A percentile compares a stretch with the other conserved stretches of the same genome.
These are phyloP conservation scores for Lasiurus borealis DNA, from an alignment of 2,113 vertebrate species.

Conservation along the genomic window DNA sequence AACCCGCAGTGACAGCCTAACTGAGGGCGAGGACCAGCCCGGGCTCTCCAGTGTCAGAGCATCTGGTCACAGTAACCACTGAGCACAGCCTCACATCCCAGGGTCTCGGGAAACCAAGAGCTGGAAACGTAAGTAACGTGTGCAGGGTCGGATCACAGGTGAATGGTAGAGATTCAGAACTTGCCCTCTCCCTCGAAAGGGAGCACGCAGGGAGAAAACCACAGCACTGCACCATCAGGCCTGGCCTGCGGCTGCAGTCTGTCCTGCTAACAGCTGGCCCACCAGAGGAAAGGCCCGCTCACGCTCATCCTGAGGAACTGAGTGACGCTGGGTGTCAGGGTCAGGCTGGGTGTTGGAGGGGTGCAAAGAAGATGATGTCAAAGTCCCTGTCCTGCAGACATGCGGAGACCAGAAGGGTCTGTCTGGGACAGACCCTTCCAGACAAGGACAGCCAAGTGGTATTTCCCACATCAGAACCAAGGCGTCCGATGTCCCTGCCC, in stretches of 20 bases:
- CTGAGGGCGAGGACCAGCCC: not conserved
- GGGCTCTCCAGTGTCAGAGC: rapidly evolving
- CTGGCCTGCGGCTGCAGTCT: rapidly evolving
- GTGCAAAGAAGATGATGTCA: not conserved
- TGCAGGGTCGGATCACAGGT: not conserved
- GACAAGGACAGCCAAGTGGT: not conserved
- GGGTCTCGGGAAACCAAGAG: not conserved
- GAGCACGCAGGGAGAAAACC: not conserved
- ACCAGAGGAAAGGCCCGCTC: not conserved
- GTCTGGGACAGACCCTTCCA: no score
- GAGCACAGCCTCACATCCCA: not conserved
- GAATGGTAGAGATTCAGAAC: not conserved
- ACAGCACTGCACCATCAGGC: rapidly evolving
- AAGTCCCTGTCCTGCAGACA: not conserved
- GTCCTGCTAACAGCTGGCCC: rapidly evolving
- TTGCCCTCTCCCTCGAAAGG: not conserved
- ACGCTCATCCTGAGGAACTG: rapidly evolving
- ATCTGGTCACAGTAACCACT: not conserved
- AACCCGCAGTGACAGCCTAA: not conserved
- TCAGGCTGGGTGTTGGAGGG: not conserved
- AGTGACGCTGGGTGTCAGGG: rapidly evolving
- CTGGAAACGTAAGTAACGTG: not conserved
- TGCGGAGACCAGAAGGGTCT: not conserved
- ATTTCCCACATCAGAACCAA: not conserved
- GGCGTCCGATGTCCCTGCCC: rapidly evolving